A percentile compares a stretch with the other conserved stretches of the same genome.
Evolutionary conservation across 2,113 vertebrate species (phyloP).

Genomic region (Elaphurus davidianus): DNA sequence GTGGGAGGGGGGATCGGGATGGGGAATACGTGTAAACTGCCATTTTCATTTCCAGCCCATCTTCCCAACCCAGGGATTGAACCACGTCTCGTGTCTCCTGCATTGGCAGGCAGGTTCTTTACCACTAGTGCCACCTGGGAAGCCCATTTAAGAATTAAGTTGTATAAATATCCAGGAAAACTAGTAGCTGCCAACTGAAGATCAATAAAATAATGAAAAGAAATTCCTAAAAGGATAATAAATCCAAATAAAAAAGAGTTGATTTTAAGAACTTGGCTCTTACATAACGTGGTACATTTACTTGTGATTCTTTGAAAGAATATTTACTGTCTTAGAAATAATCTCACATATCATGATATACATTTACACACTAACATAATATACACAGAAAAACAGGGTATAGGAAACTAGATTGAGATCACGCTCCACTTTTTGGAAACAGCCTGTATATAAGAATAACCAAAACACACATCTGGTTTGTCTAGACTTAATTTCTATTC

Average conservation of each 20-base stretch:
- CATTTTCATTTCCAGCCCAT: not conserved
- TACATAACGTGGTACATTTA: not conserved
- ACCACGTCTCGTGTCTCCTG: not conserved
- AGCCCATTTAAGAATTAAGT: not conserved
- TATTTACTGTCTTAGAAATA: not conserved
- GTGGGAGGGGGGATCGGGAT: too few relatives aligned
- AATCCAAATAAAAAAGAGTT: not conserved
- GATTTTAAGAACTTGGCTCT: not conserved
- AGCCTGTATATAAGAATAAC: not conserved
- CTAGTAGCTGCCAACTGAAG: rapidly evolving
- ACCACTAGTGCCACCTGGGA: not conserved
- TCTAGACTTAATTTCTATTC: slow-evolving; percentile 29
- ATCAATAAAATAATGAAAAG: not conserved
- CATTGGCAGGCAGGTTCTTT: not conserved
- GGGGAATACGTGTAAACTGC: not conserved
- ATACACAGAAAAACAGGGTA: not conserved
- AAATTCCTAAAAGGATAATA: not conserved
- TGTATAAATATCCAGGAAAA: not conserved
- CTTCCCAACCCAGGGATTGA: not conserved
- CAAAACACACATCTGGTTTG: not conserved
- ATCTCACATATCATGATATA: not conserved
- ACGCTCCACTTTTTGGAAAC: not conserved
- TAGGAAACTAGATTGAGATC: not conserved
- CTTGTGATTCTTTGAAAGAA: not conserved
- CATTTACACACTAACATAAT: not conserved